Evolutionary conservation across 2,888 invertebrate genomes (phyloP).

Genomic region (Eristalis tenax): DNA sequence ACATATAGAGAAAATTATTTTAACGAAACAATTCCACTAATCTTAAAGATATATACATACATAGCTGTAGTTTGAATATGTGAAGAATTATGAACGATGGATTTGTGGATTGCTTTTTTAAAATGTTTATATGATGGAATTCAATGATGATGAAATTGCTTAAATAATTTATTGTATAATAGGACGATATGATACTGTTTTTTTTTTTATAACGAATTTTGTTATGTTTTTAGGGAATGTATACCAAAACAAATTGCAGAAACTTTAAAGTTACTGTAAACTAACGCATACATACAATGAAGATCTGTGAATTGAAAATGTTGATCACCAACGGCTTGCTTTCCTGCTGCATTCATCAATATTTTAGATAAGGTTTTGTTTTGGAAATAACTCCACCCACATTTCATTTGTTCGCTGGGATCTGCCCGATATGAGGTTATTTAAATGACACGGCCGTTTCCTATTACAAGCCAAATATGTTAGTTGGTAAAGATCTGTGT

Average conservation of each 20-base stretch:
- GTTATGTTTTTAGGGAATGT: neutral
- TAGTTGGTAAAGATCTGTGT: too few relatives aligned
- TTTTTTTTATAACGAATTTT: constrained; percentile 5
- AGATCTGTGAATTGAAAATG: neutral
- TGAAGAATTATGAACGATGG: constrained; percentile 17
- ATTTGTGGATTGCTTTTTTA: constrained; percentile 22
- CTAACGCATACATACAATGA: neutral
- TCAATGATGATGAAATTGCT: constrained; percentile 15
- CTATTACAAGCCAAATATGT: too few relatives aligned
- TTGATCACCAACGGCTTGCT: neutral
- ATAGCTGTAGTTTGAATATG: constrained; percentile 29
- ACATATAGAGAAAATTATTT: constrained; percentile 8
- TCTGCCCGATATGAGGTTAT: too few relatives aligned
- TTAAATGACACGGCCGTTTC: too few relatives aligned
- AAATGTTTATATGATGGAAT: neutral
- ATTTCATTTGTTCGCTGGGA: too few relatives aligned
- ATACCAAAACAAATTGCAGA: neutral
- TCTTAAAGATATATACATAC: constrained; percentile 42
- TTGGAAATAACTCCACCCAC: too few relatives aligned
- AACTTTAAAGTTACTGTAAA: neutral
- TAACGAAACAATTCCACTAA: constrained; percentile 60
- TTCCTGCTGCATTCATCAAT: too few relatives aligned
- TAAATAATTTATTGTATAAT: constrained; percentile 49
- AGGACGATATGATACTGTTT: constrained; percentile 14
- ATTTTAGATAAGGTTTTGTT: too few relatives aligned